phyloP scores from a whole-genome alignment of 2,113 vertebrate species.

The Rhynchomys soricoides region DNA sequence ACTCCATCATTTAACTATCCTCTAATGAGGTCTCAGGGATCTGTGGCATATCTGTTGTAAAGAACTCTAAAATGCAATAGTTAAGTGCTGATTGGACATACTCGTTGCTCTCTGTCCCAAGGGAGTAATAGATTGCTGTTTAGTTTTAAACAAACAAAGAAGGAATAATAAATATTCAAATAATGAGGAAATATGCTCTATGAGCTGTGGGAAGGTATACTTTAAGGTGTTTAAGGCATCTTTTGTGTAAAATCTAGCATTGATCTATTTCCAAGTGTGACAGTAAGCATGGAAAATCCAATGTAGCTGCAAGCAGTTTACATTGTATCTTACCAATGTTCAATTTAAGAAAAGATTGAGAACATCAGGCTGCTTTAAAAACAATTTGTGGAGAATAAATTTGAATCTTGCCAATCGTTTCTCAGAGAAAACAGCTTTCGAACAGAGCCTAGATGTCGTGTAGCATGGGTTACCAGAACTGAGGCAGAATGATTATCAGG shows the following conservation, averaged over 20 bases:
- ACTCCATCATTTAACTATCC: constrained; percentile 38
- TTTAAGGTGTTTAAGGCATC: constrained; percentile 80
- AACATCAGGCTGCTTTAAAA: constrained; percentile 86
- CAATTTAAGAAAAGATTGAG: constrained; percentile 84
- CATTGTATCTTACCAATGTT: constrained; percentile 77
- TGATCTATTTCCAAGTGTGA: constrained; percentile 79
- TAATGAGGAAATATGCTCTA: constrained; percentile 73
- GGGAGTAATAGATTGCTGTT: constrained; percentile 76
- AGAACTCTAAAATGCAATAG: neutral
- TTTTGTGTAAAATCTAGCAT: constrained; percentile 77
- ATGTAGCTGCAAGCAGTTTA: constrained; percentile 70
- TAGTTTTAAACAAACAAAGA: constrained; percentile 61
- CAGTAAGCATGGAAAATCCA: constrained; percentile 77
- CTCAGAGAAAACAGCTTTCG: constrained; percentile 76
- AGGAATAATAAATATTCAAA: constrained; percentile 72
- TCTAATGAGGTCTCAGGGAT: constrained; percentile 47
- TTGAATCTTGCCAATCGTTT: constrained; percentile 79
- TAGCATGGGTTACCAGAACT: constrained; percentile 74
- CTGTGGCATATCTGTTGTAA: neutral
- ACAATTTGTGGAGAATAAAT: constrained; percentile 86
- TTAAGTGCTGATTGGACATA: constrained; percentile 32
- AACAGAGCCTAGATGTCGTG: constrained; percentile 74
- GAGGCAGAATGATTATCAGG: constrained; percentile 77
- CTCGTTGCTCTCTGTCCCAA: constrained; percentile 58
- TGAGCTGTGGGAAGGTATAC: constrained; percentile 66